Evolutionary conservation across 2,113 vertebrate species (phyloP).

Genomic region (Polypterus senegalus): DNA sequence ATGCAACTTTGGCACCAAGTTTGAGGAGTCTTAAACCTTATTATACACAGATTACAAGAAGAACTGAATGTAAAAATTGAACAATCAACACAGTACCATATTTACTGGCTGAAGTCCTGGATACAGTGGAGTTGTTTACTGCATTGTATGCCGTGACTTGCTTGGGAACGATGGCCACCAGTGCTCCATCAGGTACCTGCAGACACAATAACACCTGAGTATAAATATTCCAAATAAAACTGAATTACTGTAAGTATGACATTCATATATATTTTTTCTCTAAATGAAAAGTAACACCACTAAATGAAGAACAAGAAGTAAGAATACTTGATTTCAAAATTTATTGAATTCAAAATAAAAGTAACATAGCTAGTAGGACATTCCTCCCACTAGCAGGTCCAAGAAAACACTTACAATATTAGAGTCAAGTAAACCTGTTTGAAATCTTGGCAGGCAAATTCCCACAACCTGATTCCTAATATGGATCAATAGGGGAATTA

Average conservation of each 20-base stretch:
- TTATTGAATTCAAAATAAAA: no score
- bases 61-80: no score
- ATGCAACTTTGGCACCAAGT: no score
- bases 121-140: slow-evolving; percentile 92
- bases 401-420: no score
- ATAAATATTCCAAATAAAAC: neutral
- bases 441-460: no score
- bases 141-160: slow-evolving; percentile 94
- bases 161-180: slow-evolving; percentile 91
- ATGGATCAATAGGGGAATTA: no score
- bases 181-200: slow-evolving; percentile 83
- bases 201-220: slow-evolving; percentile 8
- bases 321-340: neutral
- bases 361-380: no score
- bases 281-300: neutral
- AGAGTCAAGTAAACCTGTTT: no score
- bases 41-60: no score
- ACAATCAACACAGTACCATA: slow-evolving; percentile 53
- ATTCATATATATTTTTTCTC: neutral
- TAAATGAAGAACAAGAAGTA: neutral
- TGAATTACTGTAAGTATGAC: neutral
- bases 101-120: slow-evolving; percentile 91
- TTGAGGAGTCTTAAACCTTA: no score
- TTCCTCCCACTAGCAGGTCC: no score
- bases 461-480: no score